Conservation (phyloP, 2,797 vertebrate species). For the Sylvia borin region DNA sequence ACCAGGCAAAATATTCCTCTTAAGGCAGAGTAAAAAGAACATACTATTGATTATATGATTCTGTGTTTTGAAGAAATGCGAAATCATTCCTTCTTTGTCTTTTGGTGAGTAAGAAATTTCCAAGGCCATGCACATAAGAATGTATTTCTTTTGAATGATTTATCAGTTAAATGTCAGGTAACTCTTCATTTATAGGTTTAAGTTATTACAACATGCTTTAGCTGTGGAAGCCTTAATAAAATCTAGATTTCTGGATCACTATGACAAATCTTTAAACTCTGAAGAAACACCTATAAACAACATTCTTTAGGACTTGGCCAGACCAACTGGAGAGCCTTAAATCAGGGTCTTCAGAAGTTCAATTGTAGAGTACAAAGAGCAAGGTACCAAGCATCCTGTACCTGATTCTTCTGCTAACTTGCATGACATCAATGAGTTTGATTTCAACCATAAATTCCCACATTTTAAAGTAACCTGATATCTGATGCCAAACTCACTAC, state of each 20-base stretch:
- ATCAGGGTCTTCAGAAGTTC: neutral
- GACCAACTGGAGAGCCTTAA: neutral
- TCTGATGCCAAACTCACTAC: neutral
- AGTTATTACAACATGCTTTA: neutral
- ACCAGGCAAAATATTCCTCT: neutral
- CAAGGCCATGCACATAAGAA: neutral
- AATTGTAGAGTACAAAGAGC: neutral
- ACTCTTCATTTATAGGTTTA: neutral
- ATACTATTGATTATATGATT: neutral
- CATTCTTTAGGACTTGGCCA: neutral
- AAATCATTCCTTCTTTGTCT: neutral
- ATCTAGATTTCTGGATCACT: neutral
- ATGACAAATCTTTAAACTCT: neutral
- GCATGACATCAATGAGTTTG: rapidly evolving
- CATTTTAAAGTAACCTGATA: neutral
- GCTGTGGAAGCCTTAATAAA: neutral
- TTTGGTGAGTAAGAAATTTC: neutral
- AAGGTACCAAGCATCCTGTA: neutral
- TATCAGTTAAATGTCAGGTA: neutral
- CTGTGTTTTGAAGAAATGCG: neutral
- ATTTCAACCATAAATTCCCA: neutral
- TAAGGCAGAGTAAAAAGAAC: neutral
- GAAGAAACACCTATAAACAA: neutral
- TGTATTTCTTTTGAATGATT: neutral
- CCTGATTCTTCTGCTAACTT: neutral